Base-by-base conservation (phyloP, 2,888 invertebrate genomes). In the Ormyrus labotus region DNA sequence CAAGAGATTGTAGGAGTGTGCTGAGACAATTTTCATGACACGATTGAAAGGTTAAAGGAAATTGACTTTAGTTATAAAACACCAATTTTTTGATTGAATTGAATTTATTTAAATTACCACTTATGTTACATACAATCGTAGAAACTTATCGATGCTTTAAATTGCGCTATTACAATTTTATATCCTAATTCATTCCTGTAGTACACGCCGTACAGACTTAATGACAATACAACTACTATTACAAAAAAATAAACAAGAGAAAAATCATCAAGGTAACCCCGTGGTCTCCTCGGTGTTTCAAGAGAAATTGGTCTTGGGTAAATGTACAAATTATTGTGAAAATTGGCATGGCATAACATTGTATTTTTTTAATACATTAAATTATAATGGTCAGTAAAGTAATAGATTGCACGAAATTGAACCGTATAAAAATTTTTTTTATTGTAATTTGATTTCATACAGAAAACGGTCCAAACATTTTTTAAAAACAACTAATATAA, bases 101-200 rank as follows among this genome's bases (percentile, higher is more conserved):
- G 82, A 78, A 82, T 87, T 87, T 87, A 86, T 87, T 85, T 85
- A 83, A 84, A 85, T 86, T 83, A 83, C 76, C 75, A 81, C 72
- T 82, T 78, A 75, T 80, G 83, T 86, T 83, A 85, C 85, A 83
- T 86, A 87, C 84, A 85, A 84, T 83, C 81, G 87, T 89, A 88
- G 83, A 88, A 88, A 88, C 81, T 85, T 85, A 84, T 83, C 81
- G 84, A 84, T 83, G 83, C 84, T 86, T 86, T 83, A 84, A 85
- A 83, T 85, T 86, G 82, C 80, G 83, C 84, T 64, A 81, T 81
- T 86, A 84, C 83, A 81, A 77, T 85, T 83, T 81, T 81, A 84
- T 82, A 84, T 78, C 77, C 68, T 84, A 84, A 81, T 72, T 82
- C 78, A 84, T 84, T 84, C 82, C 82, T 84, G 82, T 84, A 84